Conservation (phyloP, 2,888 invertebrate species). For the Scaptomyza tumidula region DNA sequence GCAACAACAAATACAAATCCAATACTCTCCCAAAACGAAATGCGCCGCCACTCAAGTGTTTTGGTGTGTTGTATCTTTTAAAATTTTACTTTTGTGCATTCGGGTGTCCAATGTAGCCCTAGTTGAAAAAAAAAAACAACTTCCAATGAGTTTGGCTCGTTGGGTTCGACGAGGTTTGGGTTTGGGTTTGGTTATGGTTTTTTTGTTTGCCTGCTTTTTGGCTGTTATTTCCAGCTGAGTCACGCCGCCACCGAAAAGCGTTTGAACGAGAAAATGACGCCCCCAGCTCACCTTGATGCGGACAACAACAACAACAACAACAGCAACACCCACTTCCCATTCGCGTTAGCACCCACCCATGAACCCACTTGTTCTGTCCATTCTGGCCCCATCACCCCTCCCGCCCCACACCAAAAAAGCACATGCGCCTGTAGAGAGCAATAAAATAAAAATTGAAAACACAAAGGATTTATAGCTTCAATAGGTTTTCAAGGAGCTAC, state of each 20-base stretch:
- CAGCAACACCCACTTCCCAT: not conserved
- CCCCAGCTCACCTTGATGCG: constrained; percentile 32
- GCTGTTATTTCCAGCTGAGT: constrained; percentile 60
- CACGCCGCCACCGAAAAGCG: constrained; percentile 46
- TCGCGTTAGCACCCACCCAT: constrained; percentile 14
- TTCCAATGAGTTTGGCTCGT: constrained; percentile 34
- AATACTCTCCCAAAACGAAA: constrained; percentile 38
- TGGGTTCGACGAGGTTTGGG: constrained; percentile 1
- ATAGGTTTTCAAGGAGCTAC: constrained; percentile 79
- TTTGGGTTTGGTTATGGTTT: constrained; percentile 3
- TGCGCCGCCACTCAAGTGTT: constrained; percentile 65
- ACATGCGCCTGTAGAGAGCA: constrained; percentile 71
- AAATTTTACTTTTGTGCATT: constrained; percentile 71
- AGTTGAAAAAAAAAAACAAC: constrained; percentile 10
- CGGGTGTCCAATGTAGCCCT: constrained; percentile 53
- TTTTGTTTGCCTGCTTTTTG: constrained; percentile 48
- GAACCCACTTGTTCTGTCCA: constrained; percentile 10
- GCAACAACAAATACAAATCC: constrained; percentile 15
- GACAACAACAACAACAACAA: not conserved
- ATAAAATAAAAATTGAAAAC: constrained; percentile 82
- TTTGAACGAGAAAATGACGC: constrained; percentile 9
- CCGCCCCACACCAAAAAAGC: constrained; percentile 15
- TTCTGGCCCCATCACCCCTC: constrained; percentile 15
- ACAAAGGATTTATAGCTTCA: constrained; percentile 81
- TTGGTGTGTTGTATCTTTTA: constrained; percentile 70